A percentile compares a stretch with the other conserved stretches of the same genome.
Conservation (phyloP, 2,797 vertebrate species). For the Gambusia yucatana region DNA sequence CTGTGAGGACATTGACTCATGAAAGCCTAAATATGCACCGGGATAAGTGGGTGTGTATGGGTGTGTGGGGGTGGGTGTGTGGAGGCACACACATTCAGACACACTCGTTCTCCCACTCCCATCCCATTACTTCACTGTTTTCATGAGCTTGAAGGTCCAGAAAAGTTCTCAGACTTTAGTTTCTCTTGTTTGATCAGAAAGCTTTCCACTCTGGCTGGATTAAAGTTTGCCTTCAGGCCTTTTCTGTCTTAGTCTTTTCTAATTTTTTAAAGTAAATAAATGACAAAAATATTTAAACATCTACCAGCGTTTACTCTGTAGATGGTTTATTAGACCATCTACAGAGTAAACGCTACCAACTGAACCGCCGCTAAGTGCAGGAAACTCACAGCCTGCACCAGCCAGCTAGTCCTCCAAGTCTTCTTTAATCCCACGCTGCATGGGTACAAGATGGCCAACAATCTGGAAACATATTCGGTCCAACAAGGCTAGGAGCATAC, state of each 20-base stretch:
- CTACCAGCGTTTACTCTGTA: not conserved
- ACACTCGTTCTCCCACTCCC: not conserved
- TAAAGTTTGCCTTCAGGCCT: not conserved
- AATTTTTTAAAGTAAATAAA: not conserved
- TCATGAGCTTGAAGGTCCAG: conserved; percentile 11
- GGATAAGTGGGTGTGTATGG: not conserved
- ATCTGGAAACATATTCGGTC: conserved; percentile 19
- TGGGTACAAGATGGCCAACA: conserved; percentile 31
- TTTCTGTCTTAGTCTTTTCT: not conserved
- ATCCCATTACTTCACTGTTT: conserved; percentile 18
- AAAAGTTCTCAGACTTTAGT: not conserved
- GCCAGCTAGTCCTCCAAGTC: not conserved
- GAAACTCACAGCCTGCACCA: conserved; percentile 7
- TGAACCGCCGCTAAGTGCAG: not conserved
- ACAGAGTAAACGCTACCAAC: not conserved
- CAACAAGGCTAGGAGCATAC: conserved; percentile 15
- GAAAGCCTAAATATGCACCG: conserved; percentile 31
- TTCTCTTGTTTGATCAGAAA: conserved; percentile 9
- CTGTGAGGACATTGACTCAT: conserved; percentile 41
- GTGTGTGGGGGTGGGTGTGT: not conserved
- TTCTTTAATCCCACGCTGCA: conserved; percentile 20
- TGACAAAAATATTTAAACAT: not conserved
- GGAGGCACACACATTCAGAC: not conserved
- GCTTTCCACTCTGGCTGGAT: not conserved
- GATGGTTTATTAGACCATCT: not conserved